Evolutionary conservation across 1,140 invertebrate genomes (phyloP).

Genomic region (Drosophila persimilis): DNA sequence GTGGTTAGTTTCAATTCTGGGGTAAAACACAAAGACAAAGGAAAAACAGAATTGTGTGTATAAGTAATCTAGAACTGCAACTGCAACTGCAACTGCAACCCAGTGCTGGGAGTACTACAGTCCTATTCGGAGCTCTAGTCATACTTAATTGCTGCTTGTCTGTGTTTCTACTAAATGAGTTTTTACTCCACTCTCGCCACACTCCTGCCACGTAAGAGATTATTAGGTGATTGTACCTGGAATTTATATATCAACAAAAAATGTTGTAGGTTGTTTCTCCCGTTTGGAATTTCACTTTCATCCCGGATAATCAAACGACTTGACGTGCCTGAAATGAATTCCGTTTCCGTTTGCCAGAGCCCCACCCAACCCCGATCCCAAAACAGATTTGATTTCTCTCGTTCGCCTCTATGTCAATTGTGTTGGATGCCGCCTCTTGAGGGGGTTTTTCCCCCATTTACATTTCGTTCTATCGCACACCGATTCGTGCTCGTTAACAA

Average conservation of each 20-base stretch:
- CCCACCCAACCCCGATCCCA: neutral
- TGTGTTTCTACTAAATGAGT: no score
- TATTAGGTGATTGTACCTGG: conserved; percentile 24
- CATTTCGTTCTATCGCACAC: conserved; percentile 33
- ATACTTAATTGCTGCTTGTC: no score
- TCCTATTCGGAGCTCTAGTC: no score
- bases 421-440: conserved; percentile 22
- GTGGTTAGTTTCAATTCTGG: conserved; percentile 15
- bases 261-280: neutral
- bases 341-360: conserved; percentile 36
- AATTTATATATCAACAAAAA: conserved; percentile 10
- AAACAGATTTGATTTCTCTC: conserved; percentile 64
- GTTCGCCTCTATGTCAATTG: conserved; percentile 39
- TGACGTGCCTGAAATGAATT: conserved; percentile 71
- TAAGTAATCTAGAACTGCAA: no score
- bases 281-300: conserved; percentile 33
- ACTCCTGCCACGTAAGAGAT: conserved; percentile 30
- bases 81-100: no score
- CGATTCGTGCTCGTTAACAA: conserved; percentile 72
- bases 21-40: no score
- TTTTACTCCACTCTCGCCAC: no score
- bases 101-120: no score
- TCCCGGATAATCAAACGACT: conserved; percentile 68
- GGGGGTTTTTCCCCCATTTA: conserved; percentile 47
- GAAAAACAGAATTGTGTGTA: no score